Evolutionary conservation across 1,140 invertebrate species (phyloP), one percentile per base, ranked within the genome.

Genomic region (Himalopsyche phryganea): DNA sequence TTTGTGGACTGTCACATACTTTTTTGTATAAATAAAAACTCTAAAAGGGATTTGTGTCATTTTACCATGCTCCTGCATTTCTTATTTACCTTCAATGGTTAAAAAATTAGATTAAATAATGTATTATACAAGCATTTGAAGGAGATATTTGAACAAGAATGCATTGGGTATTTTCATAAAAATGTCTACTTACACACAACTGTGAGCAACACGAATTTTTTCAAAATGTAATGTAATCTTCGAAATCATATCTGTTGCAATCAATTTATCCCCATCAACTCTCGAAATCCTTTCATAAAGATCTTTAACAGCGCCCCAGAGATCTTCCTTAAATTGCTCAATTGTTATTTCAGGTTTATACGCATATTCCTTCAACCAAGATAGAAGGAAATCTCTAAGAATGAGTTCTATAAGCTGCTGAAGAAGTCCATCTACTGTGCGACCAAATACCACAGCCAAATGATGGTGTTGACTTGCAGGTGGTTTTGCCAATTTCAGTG

Each of bases 211-310:
- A 65, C 89, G 80, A 41, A 94, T 90, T 67, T 88, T 87, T 69
- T 91, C 90, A 76, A 94, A 90, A 80, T 96, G 92, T 58, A 84
- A 80, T 23, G 89, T 90, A 6, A 94, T 83, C 70, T 83, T 86
- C 40, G 81, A 83, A 2, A 92, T 85, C 71, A 94, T 86, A 73
- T 89, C 90, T 67, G 83, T 85, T 3, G 91, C 90, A 36, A 94
- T 82, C 15, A 94, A 76, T 71, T 90, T 90, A 42, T 91, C 86
- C 19, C 87, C 84, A 75, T 94, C 91, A 41, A 94, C 81, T 69
- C 83, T 82, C 1, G 80, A 77, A 15, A 92, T 72, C 60, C 88
- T 79, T 15, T 87, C 84, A 68, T 89, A 85, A 10, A 94, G 70
- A 72, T 85, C 88, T 68, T 89, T 83, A 55, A 90, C 80, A 19